Evolutionary conservation across 2,113 vertebrate species (phyloP), one percentile per base, ranked within the genome.

Genomic region (Pipra filicauda): DNA sequence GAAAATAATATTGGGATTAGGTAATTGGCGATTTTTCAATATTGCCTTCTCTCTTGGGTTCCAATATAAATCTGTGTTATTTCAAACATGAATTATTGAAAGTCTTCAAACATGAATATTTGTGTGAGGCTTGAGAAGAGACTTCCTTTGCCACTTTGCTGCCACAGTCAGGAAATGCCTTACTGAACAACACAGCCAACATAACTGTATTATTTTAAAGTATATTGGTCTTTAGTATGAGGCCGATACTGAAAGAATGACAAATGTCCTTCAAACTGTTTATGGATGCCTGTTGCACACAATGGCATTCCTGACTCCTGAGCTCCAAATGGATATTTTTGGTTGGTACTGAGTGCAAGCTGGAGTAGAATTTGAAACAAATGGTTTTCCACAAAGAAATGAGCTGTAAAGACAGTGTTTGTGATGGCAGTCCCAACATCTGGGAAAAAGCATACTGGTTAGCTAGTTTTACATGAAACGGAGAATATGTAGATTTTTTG

Each of bases 281-380:
- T 70, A 8, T 37, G 48, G 41, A 39, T 35, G 83, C 64, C 55
- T 66, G 16, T 8, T 62, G 72, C 83, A 90, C 51, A 89, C 72
- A 95, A 46, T 71, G 65, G 39, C 84, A 67, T 18, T 64, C 46
- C 72, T 86, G 66, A 1, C 33, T 73, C 71, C 35, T 66, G 55
- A 86, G 64, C 35, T 94, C 64, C 79, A 91, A 74, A 44, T 37
- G 52, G 69, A 43, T 75, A 16, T 10, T 87, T 92, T 65, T 49
- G 84, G 49, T 72, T 81, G 79, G 58, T 84, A 84, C n/a, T 54
- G 82, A 55, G 71, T 75, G 39, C 39, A 90, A 74, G 57, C 49
- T 55, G 76, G 39, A 78, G n/a, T 6, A 61, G 48, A 54, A 87
- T 89, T 77, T 93, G 76, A 92, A 93, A 80, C 48, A 86, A 96